Conservation (phyloP, 2,888 invertebrate genomes). For the Leucophora obtusa region DNA sequence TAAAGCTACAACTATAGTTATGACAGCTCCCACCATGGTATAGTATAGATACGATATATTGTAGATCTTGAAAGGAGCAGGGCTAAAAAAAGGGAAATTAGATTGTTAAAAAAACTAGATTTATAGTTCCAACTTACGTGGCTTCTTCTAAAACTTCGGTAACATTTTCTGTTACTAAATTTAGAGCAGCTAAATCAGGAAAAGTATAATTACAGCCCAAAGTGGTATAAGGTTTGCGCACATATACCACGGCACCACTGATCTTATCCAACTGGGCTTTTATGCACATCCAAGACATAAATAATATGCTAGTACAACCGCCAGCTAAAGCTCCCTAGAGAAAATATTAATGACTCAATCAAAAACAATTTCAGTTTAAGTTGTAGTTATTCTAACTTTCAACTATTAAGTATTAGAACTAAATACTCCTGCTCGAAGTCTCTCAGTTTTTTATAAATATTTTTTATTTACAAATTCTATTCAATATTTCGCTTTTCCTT, state of each 20-base stretch:
- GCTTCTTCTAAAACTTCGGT: conserved; percentile 63
- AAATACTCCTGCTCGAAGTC: too few relatives aligned
- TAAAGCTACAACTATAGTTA: conserved; percentile 81
- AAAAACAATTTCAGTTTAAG: too few relatives aligned
- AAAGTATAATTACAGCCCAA: conserved; percentile 81
- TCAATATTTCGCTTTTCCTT: too few relatives aligned
- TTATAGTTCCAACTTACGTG: conserved; percentile 57
- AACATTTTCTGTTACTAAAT: conserved; percentile 71
- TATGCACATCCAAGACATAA: conserved; percentile 81
- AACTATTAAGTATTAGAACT: too few relatives aligned
- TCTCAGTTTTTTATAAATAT: too few relatives aligned
- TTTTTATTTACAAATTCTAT: too few relatives aligned
- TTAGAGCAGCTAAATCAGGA: conserved; percentile 74
- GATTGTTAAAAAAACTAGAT: not conserved
- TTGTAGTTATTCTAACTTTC: too few relatives aligned
- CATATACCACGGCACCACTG: conserved; percentile 79
- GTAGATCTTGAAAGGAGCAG: conserved; percentile 79
- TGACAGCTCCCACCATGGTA: conserved; percentile 82
- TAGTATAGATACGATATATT: conserved; percentile 90
- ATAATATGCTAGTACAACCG: conserved; percentile 79
- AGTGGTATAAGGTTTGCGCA: conserved; percentile 80
- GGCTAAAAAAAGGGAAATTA: conserved; percentile 60
- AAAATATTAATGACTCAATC: not conserved
- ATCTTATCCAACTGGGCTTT: conserved; percentile 81
- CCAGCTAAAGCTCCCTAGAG: conserved; percentile 80